phyloP scores from a whole-genome alignment of 2,113 vertebrate genomes.

The Amphilophus citrinellus region DNA sequence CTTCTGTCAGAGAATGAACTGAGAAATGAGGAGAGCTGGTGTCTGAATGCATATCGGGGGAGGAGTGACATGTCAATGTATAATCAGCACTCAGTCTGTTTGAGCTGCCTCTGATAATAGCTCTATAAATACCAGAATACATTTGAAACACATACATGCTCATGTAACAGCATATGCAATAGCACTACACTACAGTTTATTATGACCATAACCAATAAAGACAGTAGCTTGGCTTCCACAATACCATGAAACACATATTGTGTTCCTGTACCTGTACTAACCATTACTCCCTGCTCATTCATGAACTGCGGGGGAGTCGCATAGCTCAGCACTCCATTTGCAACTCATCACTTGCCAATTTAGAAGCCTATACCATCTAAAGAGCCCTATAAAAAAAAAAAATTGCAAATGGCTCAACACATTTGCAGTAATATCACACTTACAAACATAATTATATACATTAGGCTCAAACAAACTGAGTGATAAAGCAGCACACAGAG shows the following conservation, averaged over 20 bases:
- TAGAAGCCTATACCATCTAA: neutral
- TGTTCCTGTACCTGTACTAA: neutral
- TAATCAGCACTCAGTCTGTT: constrained; percentile 6
- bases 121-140: constrained; percentile 10
- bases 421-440: neutral
- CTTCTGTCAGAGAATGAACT: constrained; percentile 11
- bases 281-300: neutral
- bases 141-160: neutral
- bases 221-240: neutral
- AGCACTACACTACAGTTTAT: neutral
- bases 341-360: neutral
- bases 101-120: constrained; percentile 14
- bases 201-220: neutral
- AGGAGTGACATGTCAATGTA: constrained; percentile 3
- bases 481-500: neutral
- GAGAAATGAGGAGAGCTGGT: constrained; percentile 19
- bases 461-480: neutral
- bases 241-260: neutral
- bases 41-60: constrained; percentile 21
- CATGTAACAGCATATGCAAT: neutral
- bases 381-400: neutral
- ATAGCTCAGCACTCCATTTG: neutral
- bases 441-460: neutral
- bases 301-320: neutral
- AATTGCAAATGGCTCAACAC: neutral